Conservation (phyloP, 2,888 invertebrate genomes). For the Chloromyia formosa region DNA sequence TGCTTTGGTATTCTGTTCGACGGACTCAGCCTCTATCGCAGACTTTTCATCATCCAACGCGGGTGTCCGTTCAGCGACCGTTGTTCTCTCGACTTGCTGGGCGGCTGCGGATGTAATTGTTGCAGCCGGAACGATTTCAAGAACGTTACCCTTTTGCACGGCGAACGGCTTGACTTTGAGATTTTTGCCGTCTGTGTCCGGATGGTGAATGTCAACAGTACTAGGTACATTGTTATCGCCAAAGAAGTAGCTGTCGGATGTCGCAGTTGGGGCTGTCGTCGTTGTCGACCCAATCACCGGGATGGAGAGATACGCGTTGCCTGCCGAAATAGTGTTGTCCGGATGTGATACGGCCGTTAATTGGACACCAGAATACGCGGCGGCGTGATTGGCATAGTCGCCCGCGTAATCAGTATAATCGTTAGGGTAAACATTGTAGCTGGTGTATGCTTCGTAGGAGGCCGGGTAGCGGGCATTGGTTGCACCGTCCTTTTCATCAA, state of each 20-base stretch:
- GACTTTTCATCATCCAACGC: background rate
- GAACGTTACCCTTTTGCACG: constrained; percentile 63
- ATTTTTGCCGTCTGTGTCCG: constrained; percentile 5
- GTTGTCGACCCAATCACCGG: constrained; percentile 36
- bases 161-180: constrained; percentile 53
- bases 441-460: constrained; percentile 21
- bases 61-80: background rate
- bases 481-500: background rate
- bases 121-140: constrained; percentile 60
- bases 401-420: constrained; percentile 53
- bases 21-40: background rate
- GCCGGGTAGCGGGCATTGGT: background rate
- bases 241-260: constrained; percentile 12
- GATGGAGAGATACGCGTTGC: constrained; percentile 39
- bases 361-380: background rate
- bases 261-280: background rate
- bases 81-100: constrained; percentile 23
- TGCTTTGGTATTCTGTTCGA: constrained; percentile 17
- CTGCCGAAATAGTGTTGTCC: background rate
- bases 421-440: constrained; percentile 51
- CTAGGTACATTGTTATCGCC: too few species aligned
- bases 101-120: constrained; percentile 39
- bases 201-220: constrained; percentile 26
- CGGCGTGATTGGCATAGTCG: background rate
- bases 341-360: background rate